phyloP scores from a whole-genome alignment of 2,888 invertebrate species.

The Nemotelus pantherinus region DNA sequence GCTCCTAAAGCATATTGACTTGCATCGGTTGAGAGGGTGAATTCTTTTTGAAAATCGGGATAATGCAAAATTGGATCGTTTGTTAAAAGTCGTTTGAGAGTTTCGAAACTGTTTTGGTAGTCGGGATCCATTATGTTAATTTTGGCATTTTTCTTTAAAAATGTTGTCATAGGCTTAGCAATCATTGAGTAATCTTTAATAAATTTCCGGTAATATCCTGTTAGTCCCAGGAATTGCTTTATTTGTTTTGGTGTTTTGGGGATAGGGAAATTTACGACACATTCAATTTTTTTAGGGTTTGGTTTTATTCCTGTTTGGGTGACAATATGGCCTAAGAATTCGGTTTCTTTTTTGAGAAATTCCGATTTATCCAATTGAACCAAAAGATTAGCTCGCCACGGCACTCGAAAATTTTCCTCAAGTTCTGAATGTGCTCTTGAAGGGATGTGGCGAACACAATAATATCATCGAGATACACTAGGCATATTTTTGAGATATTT shows the following conservation, averaged over 20 bases:
- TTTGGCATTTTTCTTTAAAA: slow-evolving; percentile 45
- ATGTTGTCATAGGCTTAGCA: slow-evolving; percentile 33
- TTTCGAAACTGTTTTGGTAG: slow-evolving; percentile 33
- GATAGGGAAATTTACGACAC: slow-evolving; percentile 47
- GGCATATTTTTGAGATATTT: slow-evolving; percentile 5
- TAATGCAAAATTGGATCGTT: slow-evolving; percentile 41
- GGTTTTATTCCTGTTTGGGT: slow-evolving; percentile 38
- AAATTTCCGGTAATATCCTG: slow-evolving; percentile 48
- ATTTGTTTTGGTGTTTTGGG: slow-evolving; percentile 51
- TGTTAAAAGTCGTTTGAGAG: slow-evolving; percentile 22
- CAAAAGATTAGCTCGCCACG: background rate
- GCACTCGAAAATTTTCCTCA: slow-evolving; percentile 8
- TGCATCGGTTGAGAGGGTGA: slow-evolving; percentile 56
- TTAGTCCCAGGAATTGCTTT: slow-evolving; percentile 46
- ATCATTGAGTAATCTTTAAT: slow-evolving; percentile 51
- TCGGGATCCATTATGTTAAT: slow-evolving; percentile 40
- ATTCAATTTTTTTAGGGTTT: slow-evolving; percentile 50
- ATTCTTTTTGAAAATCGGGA: slow-evolving; percentile 52
- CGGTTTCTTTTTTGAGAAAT: background rate
- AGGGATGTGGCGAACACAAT: slow-evolving; percentile 22
- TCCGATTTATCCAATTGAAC: background rate
- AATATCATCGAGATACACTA: slow-evolving; percentile 9
- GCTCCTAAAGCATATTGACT: slow-evolving; percentile 53
- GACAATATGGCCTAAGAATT: background rate
- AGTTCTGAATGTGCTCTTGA: background rate